These are phyloP conservation scores for Tiliacea aurago DNA, from an alignment of 2,888 invertebrate genomes.

Conservation along the genomic window DNA sequence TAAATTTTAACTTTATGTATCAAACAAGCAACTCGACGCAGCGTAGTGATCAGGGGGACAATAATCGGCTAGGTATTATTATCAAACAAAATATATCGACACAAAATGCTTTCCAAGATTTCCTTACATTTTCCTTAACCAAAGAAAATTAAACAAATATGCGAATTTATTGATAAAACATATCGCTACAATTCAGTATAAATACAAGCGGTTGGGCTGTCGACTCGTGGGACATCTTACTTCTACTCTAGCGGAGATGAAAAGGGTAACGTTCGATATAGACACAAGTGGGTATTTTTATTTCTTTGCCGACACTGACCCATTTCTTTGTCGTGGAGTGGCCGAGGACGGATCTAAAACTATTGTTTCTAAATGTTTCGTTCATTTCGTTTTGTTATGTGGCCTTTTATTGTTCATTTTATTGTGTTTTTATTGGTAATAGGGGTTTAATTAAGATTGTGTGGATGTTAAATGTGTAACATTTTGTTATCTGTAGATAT, in stretches of 20 bases:
- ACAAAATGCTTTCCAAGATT: not conserved
- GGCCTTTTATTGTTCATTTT: conserved; percentile 45
- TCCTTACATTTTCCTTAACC: not conserved
- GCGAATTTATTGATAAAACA: conserved; percentile 46
- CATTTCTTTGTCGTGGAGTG: conserved; percentile 62
- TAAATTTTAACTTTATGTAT: too few relatives aligned
- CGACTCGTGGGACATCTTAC: conserved; percentile 66
- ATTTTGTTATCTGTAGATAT: not conserved
- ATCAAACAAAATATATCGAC: not conserved
- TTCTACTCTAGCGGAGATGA: conserved; percentile 70
- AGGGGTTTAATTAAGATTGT: conserved; percentile 25
- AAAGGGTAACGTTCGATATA: conserved; percentile 69
- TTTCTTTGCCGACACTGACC: conserved; percentile 73
- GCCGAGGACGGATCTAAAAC: conserved; percentile 54
- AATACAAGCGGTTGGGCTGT: conserved; percentile 48
- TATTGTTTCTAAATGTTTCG: conserved; percentile 60
- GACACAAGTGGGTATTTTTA: conserved; percentile 70
- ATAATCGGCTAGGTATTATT: not conserved
- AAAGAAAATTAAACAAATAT: conserved; percentile 14
- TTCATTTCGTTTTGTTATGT: conserved; percentile 49
- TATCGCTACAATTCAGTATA: conserved; percentile 28
- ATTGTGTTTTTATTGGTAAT: conserved; percentile 26
- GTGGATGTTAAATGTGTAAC: not conserved
- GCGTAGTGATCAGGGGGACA: not conserved
- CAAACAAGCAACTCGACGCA: too few relatives aligned